Evolutionary conservation across 2,888 invertebrate genomes (phyloP), one percentile per base, ranked within the genome.

Genomic region (Cacoxenus indagator): DNA sequence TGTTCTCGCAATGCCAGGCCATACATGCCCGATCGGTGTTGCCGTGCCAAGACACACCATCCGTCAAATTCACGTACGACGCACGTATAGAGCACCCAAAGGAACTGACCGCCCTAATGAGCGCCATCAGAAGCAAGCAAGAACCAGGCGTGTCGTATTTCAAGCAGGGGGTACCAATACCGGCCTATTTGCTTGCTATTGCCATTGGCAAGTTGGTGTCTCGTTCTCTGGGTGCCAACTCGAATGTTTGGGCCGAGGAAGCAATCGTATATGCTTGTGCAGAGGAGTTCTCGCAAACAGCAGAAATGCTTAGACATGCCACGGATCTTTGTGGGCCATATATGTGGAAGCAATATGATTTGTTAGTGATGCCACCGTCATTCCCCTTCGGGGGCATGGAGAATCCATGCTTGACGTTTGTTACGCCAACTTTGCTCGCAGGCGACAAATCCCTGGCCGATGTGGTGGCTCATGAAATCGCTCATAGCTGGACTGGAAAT

Each of bases 321-420:
- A 96, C 97, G 85, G 90, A 91, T 1, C 89, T 97, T 72, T 93
- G 96, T 84, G 97, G 97, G 0, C 93, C 93, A 0, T 97, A 98
- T 87, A 93, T 95, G 66, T 97, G 97, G 97, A 93, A 93, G 5
- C 91, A 92, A 76, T 98, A 98, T 87, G 97, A 98, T 88, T 84
- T 95, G 69, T 89, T 98, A 45, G 95, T 98, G 46, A 90, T 98
- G 83, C 98, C 98, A 0, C 96, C 97, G 0, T 87, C 87, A 2
- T 98, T 98, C 90, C 96, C 98, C 0, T 97, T 93, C 85, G 98
- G 98, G 0, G 98, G 98, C 22, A 98, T 98, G 98, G 98, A 98
- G 88, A 98, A 98, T 90, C 98, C 98, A 0, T 97, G 97, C 85
- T 89, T 98, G 62, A 98, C 97, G 0, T 98, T 98, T 88, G 94